A percentile compares a stretch with the other conserved stretches of the same genome.
These are phyloP conservation scores for Xyrauchen texanus DNA, from an alignment of 2,113 vertebrate species.

Conservation along the genomic window DNA sequence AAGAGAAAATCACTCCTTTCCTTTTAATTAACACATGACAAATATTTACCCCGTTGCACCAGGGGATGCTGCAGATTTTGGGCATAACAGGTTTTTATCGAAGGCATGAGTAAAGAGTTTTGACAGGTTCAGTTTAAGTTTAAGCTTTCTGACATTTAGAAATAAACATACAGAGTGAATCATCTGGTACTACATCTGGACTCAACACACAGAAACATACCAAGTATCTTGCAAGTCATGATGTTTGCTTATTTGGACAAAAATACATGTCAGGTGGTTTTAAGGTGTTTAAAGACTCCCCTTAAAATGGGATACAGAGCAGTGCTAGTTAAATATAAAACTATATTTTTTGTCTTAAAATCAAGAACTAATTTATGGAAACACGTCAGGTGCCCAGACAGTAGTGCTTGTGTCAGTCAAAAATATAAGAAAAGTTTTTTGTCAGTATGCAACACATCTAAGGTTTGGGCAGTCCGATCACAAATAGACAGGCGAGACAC, in stretches of 20 bases:
- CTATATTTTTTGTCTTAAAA: too few species aligned
- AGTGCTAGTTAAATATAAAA: neutral
- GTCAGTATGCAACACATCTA: too few species aligned
- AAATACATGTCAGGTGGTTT: neutral
- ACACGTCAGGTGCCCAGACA: too few species aligned
- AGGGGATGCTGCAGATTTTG: constrained; percentile 10
- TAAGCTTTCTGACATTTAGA: constrained; percentile 23
- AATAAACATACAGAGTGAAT: constrained; percentile 5
- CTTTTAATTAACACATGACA: constrained; percentile 27
- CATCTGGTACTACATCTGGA: constrained; percentile 17
- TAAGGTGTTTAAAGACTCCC: neutral
- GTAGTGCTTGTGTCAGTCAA: too few species aligned
- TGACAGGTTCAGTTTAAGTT: neutral
- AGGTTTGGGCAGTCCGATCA: too few species aligned
- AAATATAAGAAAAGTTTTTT: too few species aligned
- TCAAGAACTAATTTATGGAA: too few species aligned
- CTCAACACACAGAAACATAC: neutral
- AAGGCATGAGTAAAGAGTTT: constrained; percentile 5
- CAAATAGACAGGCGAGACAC: too few species aligned
- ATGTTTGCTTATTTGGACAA: constrained; percentile 7
- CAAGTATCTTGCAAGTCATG: neutral
- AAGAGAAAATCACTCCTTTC: constrained; percentile 2
- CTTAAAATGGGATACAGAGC: neutral
- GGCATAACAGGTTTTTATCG: neutral
- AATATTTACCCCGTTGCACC: constrained; percentile 28